Conservation (phyloP, 2,113 vertebrate genomes). For the Pangasianodon hypophthalmus region DNA sequence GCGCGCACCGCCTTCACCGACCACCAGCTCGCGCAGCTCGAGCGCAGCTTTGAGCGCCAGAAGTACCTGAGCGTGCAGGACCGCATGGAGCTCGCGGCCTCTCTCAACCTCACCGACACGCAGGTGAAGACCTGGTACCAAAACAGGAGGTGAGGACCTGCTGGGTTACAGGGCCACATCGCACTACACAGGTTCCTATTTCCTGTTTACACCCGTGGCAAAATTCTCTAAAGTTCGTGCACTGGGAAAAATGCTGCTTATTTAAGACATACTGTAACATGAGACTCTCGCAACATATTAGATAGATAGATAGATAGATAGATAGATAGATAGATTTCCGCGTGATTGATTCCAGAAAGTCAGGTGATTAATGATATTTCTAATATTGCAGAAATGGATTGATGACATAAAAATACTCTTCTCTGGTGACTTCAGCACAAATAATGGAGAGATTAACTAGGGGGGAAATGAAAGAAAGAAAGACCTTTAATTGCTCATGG, state of each 20-base stretch:
- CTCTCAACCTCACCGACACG: slow-evolving; percentile 98
- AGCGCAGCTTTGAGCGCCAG: slow-evolving; percentile 96
- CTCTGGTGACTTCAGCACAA: background rate
- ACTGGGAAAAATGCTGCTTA: background rate
- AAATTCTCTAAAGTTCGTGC: background rate
- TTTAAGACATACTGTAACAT: background rate
- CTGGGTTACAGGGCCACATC: background rate
- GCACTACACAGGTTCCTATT: background rate
- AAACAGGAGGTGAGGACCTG: slow-evolving; percentile 88
- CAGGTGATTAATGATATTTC: background rate
- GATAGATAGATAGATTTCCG: slow-evolving; percentile 6
- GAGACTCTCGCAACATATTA: background rate
- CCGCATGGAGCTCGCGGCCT: slow-evolving; percentile 97
- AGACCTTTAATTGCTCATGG: background rate
- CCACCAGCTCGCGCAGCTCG: slow-evolving; percentile 96
- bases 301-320: slow-evolving; percentile 20
- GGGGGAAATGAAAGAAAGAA: background rate
- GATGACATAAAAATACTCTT: background rate
- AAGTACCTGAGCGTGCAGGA: slow-evolving; percentile 98
- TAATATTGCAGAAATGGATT: background rate
- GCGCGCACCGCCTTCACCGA: slow-evolving; percentile 98
- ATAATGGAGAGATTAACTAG: background rate
- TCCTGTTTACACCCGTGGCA: background rate
- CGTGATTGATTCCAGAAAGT: background rate
- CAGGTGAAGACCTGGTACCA: slow-evolving; percentile 99